phyloP scores from a whole-genome alignment of 2,113 vertebrate genomes.

The Corydoras maculifer region DNA sequence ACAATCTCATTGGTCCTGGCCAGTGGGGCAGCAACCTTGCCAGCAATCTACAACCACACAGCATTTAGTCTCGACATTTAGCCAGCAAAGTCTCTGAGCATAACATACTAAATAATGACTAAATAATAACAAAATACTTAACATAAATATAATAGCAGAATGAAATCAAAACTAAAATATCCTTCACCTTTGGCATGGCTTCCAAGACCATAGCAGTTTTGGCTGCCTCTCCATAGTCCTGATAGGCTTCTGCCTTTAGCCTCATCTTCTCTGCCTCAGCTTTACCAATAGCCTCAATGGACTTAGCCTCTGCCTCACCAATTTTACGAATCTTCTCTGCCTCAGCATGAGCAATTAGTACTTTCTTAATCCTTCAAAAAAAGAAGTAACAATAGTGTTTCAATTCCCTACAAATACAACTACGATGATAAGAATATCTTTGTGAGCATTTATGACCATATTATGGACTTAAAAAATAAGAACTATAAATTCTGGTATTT shows the following conservation, averaged over 20 bases:
- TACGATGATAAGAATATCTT: too few relatives aligned
- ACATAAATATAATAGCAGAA: not conserved
- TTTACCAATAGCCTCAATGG: conserved; percentile 78
- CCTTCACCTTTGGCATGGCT: conserved; percentile 78
- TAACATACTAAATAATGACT: too few relatives aligned
- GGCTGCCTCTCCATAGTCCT: conserved; percentile 84
- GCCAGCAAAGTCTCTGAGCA: too few relatives aligned
- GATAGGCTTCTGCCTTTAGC: conserved; percentile 88
- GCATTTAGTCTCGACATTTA: too few relatives aligned
- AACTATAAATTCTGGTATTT: too few relatives aligned
- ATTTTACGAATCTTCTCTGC: conserved; percentile 85
- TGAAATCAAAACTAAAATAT: not conserved
- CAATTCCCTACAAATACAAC: too few relatives aligned
- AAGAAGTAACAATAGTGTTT: not conserved
- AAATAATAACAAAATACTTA: too few relatives aligned
- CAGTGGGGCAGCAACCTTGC: conserved; percentile 80
- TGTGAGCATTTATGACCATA: too few relatives aligned
- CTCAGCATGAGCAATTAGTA: conserved; percentile 84
- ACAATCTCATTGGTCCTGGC: conserved; percentile 85
- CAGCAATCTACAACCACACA: conserved; percentile 71
- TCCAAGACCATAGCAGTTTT: conserved; percentile 85
- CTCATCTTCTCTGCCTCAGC: conserved; percentile 90
- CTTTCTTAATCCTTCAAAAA: conserved; percentile 72
- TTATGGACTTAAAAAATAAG: too few relatives aligned
- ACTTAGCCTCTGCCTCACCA: conserved; percentile 80